Evolutionary conservation across 2,888 invertebrate genomes (phyloP).

Genomic region (Hololepta plana): DNA sequence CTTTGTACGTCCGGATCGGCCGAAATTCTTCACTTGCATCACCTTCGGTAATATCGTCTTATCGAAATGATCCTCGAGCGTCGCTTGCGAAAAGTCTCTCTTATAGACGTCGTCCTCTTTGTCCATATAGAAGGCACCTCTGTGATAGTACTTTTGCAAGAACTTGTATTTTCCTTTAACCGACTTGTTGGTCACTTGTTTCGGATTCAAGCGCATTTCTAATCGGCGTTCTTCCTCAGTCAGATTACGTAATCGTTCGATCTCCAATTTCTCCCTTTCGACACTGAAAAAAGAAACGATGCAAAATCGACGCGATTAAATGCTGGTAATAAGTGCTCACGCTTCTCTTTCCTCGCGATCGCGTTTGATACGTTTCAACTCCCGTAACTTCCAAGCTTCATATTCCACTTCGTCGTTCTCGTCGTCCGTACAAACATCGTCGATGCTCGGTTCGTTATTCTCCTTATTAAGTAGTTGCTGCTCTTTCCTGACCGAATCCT

Average conservation of each 20-base stretch:
- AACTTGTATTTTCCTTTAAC: conserved; percentile 98
- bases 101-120: conserved; percentile 81
- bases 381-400: conserved; percentile 94
- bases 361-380: conserved; percentile 88
- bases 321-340: conserved; percentile 33
- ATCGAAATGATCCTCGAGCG: conserved; percentile 97
- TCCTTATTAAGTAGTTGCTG: conserved; percentile 42
- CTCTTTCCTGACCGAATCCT: conserved; percentile 76
- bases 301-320: too few species aligned
- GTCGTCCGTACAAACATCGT: conserved; percentile 83
- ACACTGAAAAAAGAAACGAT: conserved; percentile 32
- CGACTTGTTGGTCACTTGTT: conserved; percentile 82
- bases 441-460: conserved; percentile 56
- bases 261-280: conserved; percentile 74
- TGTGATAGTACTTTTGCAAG: conserved; percentile 97
- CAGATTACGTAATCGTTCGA: conserved; percentile 81
- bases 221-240: conserved; percentile 91
- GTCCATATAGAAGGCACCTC: conserved; percentile 96
- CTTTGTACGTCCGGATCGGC: conserved; percentile 94
- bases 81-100: conserved; percentile 88
- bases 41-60: conserved; percentile 97
- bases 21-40: conserved; percentile 99
- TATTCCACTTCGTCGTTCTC: conserved; percentile 94
- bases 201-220: conserved; percentile 81
- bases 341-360: conserved; percentile 90